Conservation (phyloP, 2,113 vertebrate genomes). For the Gobiocypris rarus region DNA sequence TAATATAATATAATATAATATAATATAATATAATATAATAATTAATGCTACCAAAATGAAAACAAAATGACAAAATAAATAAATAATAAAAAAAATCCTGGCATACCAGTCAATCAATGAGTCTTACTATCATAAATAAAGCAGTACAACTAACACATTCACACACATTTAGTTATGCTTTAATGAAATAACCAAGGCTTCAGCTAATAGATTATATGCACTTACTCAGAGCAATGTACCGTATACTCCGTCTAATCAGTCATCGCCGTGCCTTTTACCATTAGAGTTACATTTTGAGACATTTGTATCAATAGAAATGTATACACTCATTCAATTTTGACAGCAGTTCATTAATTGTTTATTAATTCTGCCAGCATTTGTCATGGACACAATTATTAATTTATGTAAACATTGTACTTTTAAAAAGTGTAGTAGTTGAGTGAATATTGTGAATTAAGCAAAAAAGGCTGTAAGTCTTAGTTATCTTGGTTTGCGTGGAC, state of each 20-base stretch:
- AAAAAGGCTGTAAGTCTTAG: too few relatives aligned
- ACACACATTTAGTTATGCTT: background rate
- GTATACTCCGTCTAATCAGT: constrained; percentile 3
- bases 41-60: too few relatives aligned
- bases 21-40: too few relatives aligned
- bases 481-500: background rate
- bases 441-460: too few relatives aligned
- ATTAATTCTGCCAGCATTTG: background rate
- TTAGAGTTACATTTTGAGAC: background rate
- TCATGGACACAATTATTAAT: background rate
- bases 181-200: constrained; percentile 26
- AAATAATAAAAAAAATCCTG: too few relatives aligned
- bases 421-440: too few relatives aligned
- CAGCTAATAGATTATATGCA: constrained; percentile 21
- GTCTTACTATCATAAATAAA: too few relatives aligned
- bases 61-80: too few relatives aligned
- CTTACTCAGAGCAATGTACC: background rate
- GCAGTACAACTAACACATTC: too few relatives aligned
- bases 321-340: background rate
- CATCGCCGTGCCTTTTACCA: background rate
- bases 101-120: too few relatives aligned
- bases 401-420: background rate
- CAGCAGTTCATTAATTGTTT: background rate
- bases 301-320: background rate
- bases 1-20: too few relatives aligned